Evolutionary conservation across 2,797 vertebrate genomes (phyloP).

Genomic region (Alosa sapidissima): DNA sequence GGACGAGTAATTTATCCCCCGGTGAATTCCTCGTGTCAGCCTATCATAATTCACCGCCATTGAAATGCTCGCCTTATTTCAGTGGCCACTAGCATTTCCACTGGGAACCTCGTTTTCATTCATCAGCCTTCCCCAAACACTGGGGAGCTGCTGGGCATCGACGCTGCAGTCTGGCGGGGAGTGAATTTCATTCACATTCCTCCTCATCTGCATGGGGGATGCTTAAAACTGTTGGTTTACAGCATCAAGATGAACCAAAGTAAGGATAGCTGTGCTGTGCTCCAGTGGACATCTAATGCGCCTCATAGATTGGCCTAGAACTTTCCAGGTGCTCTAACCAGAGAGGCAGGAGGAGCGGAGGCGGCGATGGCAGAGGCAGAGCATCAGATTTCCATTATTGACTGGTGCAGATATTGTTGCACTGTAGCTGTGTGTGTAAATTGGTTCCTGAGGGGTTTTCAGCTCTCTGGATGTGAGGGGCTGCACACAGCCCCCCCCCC

Average conservation of each 20-base stretch:
- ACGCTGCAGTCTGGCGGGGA: background rate
- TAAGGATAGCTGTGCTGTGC: slow-evolving; percentile 63
- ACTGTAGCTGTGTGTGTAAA: slow-evolving; percentile 93
- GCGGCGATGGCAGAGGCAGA: slow-evolving; percentile 85
- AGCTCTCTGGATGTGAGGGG: slow-evolving; percentile 68
- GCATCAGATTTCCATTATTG: slow-evolving; percentile 98
- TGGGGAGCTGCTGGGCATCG: background rate
- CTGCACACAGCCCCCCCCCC: slow-evolving; percentile 74
- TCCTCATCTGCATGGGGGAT: background rate
- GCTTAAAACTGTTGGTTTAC: slow-evolving; percentile 38
- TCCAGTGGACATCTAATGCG: slow-evolving; percentile 73
- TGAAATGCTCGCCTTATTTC: slow-evolving; percentile 7
- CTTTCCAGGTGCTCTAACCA: slow-evolving; percentile 87
- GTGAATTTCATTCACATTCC: slow-evolving; percentile 22
- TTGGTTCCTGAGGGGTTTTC: slow-evolving; percentile 98
- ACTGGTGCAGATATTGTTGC: slow-evolving; percentile 96
- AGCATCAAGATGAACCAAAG: slow-evolving; percentile 56
- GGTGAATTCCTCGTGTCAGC: slow-evolving; percentile 15
- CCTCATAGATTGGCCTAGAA: slow-evolving; percentile 73
- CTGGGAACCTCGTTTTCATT: background rate
- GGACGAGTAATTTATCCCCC: slow-evolving; percentile 15
- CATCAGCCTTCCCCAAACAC: slow-evolving; percentile 8
- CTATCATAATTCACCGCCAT: slow-evolving; percentile 16
- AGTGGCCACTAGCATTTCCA: slow-evolving; percentile 12
- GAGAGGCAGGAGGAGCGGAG: slow-evolving; percentile 73